Evolutionary conservation across 2,113 vertebrate species (phyloP).

Genomic region (Podarcis raffonei): DNA sequence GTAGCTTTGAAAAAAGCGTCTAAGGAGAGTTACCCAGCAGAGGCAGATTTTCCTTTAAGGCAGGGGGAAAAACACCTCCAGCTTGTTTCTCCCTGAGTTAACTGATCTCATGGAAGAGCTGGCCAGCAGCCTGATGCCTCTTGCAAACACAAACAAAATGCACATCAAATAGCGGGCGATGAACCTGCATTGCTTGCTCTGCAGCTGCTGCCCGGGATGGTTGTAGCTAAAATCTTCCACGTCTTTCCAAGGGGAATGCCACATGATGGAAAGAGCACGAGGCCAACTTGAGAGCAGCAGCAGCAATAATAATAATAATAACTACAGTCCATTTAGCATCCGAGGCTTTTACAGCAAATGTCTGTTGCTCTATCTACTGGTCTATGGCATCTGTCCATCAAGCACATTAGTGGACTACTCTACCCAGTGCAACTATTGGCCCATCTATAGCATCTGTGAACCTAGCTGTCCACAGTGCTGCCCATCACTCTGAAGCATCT

Average conservation of each 20-base stretch:
- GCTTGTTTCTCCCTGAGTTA: neutral
- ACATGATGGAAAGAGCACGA: neutral
- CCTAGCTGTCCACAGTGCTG: neutral
- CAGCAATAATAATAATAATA: neutral
- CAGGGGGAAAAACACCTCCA: neutral
- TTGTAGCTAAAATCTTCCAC: neutral
- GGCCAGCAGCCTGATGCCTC: neutral
- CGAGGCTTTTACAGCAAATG: neutral
- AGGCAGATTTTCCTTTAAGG: neutral
- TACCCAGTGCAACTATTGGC: slow-evolving; percentile 10
- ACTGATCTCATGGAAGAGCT: neutral
- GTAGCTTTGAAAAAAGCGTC: neutral
- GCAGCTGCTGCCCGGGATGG: neutral
- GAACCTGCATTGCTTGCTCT: neutral
- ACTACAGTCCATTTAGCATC: neutral
- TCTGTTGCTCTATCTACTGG: neutral
- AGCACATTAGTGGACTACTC: slow-evolving; percentile 3
- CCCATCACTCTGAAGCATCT: slow-evolving; percentile 14
- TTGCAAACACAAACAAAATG: neutral
- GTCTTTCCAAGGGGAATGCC: neutral
- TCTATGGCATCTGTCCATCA: slow-evolving; percentile 15
- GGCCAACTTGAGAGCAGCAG: neutral
- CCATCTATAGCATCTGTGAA: neutral
- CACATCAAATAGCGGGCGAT: neutral
- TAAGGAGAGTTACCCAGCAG: neutral